Conservation (phyloP, 2,113 vertebrate genomes). For the Girardinichthys multiradiatus region DNA sequence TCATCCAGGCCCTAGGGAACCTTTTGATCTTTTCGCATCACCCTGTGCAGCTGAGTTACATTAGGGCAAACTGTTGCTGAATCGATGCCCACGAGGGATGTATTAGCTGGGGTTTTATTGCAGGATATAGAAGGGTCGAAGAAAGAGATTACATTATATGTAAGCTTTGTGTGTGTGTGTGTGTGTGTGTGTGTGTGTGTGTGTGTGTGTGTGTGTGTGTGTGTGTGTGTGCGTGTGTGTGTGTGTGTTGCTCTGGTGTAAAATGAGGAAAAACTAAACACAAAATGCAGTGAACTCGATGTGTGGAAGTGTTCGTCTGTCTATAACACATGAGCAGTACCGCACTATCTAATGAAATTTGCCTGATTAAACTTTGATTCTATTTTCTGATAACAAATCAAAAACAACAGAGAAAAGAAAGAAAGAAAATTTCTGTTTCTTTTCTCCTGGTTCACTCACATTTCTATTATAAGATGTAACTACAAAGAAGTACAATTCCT, state of each 20-base stretch:
- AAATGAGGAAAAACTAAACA: neutral
- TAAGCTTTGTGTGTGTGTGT: slow-evolving; percentile 8
- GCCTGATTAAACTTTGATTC: slow-evolving; percentile 17
- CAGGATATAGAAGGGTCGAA: slow-evolving; percentile 3
- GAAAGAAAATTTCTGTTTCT: slow-evolving; percentile 28
- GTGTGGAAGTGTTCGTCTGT: neutral
- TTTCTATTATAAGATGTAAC: slow-evolving; percentile 19
- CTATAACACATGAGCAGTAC: neutral
- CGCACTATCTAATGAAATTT: neutral
- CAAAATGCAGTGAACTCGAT: neutral
- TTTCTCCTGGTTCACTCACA: slow-evolving; percentile 34
- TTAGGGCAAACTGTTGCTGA: slow-evolving; percentile 50
- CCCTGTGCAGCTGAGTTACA: slow-evolving; percentile 40
- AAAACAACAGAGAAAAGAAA: slow-evolving; percentile 12
- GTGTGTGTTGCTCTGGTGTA: slow-evolving; percentile 4
- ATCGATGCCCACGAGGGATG: slow-evolving; percentile 56
- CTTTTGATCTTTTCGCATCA: slow-evolving; percentile 69
- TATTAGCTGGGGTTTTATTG: slow-evolving; percentile 59
- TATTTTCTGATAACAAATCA: slow-evolving; percentile 62
- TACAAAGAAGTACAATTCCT: slow-evolving; percentile 19
- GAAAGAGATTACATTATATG: neutral
- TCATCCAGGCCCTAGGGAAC: slow-evolving; percentile 38
- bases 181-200: neutral
- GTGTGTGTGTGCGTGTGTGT: slow-evolving; percentile 4
- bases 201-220: neutral